phyloP scores from a whole-genome alignment of 1,140 invertebrate genomes.

The Drosophila virilis region DNA sequence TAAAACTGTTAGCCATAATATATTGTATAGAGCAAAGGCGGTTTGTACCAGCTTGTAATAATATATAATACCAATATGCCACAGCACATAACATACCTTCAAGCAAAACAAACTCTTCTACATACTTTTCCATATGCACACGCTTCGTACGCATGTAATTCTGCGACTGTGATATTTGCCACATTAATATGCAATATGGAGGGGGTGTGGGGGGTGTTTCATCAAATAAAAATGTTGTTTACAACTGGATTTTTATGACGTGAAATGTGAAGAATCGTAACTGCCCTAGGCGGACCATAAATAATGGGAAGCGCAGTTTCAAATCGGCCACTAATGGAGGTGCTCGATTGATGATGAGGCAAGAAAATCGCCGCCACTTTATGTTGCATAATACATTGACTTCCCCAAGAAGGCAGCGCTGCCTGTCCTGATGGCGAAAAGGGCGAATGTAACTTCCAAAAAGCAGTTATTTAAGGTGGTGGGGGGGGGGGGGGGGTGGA shows the following conservation, averaged over 20 bases:
- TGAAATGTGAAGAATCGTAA: slow-evolving; percentile 15
- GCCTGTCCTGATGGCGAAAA: neutral
- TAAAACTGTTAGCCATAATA: no score
- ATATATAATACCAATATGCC: neutral
- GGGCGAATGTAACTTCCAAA: neutral
- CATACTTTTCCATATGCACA: neutral
- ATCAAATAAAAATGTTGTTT: slow-evolving; percentile 23
- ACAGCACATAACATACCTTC: neutral
- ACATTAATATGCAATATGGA: slow-evolving; percentile 1
- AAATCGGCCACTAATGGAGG: slow-evolving; percentile 36
- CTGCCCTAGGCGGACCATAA: slow-evolving; percentile 14
- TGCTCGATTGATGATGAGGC: slow-evolving; percentile 28
- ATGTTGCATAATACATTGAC: slow-evolving; percentile 54
- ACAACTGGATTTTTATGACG: slow-evolving; percentile 19
- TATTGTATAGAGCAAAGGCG: no score
- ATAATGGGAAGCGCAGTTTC: slow-evolving; percentile 35
- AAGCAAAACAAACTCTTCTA: neutral
- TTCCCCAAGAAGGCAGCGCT: slow-evolving; percentile 6
- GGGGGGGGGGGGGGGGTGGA: no score
- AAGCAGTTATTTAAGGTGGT: neutral
- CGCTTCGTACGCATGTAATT: neutral
- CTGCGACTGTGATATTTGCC: neutral
- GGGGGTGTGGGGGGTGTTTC: neutral
- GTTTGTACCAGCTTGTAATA: neutral
- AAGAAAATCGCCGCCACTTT: slow-evolving; percentile 36